These are phyloP conservation scores for Potamilus streckersoni DNA, from an alignment of 1,140 invertebrate genomes.

Conservation along the genomic window DNA sequence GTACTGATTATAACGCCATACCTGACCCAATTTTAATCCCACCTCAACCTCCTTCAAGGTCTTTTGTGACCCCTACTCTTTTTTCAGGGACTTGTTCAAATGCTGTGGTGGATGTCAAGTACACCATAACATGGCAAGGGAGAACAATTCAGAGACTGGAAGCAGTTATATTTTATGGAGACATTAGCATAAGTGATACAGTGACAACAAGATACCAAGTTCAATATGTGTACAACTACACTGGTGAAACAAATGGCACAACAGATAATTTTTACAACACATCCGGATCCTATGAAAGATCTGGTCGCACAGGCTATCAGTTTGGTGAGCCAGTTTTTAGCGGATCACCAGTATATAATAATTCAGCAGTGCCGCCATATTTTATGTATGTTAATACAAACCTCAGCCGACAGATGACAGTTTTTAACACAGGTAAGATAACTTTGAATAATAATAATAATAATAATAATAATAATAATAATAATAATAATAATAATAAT, in stretches of 20 bases:
- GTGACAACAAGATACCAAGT: constrained; percentile 13
- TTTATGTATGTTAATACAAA: constrained; percentile 32
- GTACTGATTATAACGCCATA: constrained; percentile 14
- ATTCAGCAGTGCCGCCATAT: constrained; percentile 3
- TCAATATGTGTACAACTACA: constrained; percentile 15
- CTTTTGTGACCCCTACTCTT: constrained; percentile 11
- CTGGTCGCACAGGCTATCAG: constrained; percentile 41
- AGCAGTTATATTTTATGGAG: constrained; percentile 30
- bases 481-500: too few relatives aligned
- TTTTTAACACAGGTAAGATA: constrained; percentile 38
- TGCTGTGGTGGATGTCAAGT: constrained; percentile 45
- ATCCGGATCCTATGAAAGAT: constrained; percentile 25
- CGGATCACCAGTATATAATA: constrained; percentile 29
- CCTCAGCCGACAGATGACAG: constrained; percentile 30
- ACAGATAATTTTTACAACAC: constrained; percentile 35
- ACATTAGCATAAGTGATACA: constrained; percentile 14
- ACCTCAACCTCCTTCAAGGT: not conserved
- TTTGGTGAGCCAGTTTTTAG: constrained; percentile 36
- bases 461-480: not conserved
- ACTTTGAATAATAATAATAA: not conserved
- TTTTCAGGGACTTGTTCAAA: constrained; percentile 18
- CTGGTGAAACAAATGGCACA: not conserved
- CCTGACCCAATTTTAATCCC: constrained; percentile 7
- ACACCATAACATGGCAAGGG: constrained; percentile 38
- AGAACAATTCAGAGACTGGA: constrained; percentile 27